Conservation (phyloP, 2,888 invertebrate genomes). For the Oligia strigilis region DNA sequence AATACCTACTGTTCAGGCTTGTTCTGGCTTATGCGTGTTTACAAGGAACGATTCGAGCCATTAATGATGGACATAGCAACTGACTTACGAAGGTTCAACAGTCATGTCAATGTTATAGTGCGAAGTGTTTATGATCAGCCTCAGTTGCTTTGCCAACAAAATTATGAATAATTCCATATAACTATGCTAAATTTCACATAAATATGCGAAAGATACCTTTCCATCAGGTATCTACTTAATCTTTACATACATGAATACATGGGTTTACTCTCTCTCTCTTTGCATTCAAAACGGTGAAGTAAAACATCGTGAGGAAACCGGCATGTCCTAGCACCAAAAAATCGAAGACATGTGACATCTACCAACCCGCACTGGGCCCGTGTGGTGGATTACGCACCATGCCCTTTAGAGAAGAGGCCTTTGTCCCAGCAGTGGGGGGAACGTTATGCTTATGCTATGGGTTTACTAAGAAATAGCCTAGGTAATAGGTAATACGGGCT, state of each 20-base stretch:
- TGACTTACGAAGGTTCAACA: neutral
- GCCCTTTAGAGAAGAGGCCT: no score
- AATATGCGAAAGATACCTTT: neutral
- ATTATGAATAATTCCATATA: neutral
- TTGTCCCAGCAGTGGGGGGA: no score
- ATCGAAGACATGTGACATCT: no score
- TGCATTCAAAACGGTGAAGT: no score
- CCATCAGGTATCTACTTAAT: neutral
- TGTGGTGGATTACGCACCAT: no score
- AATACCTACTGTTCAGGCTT: neutral
- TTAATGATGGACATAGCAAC: neutral
- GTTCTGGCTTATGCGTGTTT: neutral
- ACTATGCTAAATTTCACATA: conserved; percentile 9
- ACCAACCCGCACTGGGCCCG: no score
- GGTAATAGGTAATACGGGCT: no score
- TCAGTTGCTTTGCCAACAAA: neutral
- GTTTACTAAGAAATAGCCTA: conserved; percentile 1
- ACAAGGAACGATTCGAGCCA: neutral
- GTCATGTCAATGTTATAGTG: neutral
- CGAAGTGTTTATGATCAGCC: neutral
- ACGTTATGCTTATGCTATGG: no score
- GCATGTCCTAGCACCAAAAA: no score
- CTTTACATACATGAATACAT: neutral
- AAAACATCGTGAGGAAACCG: no score
- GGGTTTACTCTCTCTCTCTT: neutral